Percentiles rank a stretch among this genome's conserved stretches.
phyloP scores from a whole-genome alignment of 2,113 vertebrate genomes.

The Baryphthengus martii region DNA sequence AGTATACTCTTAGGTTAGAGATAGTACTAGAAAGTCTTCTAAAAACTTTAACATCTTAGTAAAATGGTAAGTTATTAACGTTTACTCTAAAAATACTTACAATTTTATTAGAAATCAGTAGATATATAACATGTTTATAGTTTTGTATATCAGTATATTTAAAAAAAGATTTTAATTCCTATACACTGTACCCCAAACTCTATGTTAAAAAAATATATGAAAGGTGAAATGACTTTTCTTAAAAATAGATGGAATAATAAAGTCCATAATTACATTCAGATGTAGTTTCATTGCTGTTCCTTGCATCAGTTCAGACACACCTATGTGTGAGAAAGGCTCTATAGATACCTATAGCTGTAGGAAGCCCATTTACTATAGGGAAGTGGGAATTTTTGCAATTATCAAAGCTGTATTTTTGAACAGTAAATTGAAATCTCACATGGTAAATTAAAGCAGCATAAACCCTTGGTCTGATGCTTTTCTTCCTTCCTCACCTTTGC shows the following conservation, averaged over 20 bases:
- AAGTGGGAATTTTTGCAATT: neutral
- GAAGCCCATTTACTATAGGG: accelerated
- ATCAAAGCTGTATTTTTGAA: neutral
- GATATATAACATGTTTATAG: neutral
- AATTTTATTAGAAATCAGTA: neutral
- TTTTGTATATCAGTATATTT: neutral
- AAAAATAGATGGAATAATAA: neutral
- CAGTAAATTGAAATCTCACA: neutral
- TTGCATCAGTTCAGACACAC: neutral
- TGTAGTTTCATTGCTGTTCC: neutral
- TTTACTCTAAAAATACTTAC: neutral
- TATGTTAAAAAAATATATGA: neutral
- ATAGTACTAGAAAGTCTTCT: neutral
- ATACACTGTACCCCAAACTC: neutral
- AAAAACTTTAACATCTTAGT: neutral
- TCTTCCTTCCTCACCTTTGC: neutral
- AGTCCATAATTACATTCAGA: neutral
- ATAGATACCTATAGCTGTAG: neutral
- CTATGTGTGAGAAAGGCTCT: neutral
- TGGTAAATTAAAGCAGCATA: neutral
- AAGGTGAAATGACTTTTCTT: neutral
- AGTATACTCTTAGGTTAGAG: neutral
- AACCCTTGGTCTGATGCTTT: neutral
- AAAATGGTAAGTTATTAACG: neutral
- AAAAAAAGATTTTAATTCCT: neutral